Percentiles rank a stretch among this genome's conserved stretches.
Conservation (phyloP, 2,113 vertebrate genomes). For the Seriola quinqueradiata region DNA sequence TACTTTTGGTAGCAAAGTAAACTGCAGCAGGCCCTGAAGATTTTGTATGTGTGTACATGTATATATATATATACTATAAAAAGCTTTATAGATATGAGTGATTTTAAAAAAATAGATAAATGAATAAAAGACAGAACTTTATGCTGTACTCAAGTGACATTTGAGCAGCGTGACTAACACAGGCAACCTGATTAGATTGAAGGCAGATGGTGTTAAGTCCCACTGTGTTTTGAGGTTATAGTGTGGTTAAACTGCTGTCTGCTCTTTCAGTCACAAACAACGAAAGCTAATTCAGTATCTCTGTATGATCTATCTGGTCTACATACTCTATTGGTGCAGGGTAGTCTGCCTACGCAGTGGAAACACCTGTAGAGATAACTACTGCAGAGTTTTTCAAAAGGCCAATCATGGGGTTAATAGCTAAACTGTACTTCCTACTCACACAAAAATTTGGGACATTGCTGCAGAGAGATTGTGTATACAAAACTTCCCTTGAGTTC, state of each 20-base stretch:
- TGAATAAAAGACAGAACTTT: too few relatives aligned
- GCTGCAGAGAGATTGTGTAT: neutral
- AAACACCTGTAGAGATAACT: neutral
- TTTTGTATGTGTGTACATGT: neutral
- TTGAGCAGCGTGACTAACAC: neutral
- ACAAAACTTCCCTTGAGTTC: neutral
- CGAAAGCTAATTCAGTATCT: conserved; percentile 9
- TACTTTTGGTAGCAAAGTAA: neutral
- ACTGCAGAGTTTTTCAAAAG: neutral
- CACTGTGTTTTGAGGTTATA: neutral
- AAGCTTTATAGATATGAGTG: neutral
- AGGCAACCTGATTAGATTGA: conserved; percentile 12
- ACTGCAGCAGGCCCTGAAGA: too few relatives aligned
- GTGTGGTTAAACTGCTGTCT: conserved; percentile 28
- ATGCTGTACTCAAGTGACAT: neutral
- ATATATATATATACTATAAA: too few relatives aligned
- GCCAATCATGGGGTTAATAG: neutral
- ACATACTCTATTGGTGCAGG: neutral
- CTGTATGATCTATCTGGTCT: conserved; percentile 13
- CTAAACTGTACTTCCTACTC: neutral
- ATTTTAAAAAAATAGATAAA: too few relatives aligned
- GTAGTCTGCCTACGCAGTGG: too few relatives aligned
- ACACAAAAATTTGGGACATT: neutral
- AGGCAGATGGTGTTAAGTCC: neutral
- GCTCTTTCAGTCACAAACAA: neutral